A percentile compares a stretch with the other conserved stretches of the same genome.
These are phyloP conservation scores for Drosophila repleta DNA, from an alignment of 1,140 invertebrate genomes.

Conservation along the genomic window DNA sequence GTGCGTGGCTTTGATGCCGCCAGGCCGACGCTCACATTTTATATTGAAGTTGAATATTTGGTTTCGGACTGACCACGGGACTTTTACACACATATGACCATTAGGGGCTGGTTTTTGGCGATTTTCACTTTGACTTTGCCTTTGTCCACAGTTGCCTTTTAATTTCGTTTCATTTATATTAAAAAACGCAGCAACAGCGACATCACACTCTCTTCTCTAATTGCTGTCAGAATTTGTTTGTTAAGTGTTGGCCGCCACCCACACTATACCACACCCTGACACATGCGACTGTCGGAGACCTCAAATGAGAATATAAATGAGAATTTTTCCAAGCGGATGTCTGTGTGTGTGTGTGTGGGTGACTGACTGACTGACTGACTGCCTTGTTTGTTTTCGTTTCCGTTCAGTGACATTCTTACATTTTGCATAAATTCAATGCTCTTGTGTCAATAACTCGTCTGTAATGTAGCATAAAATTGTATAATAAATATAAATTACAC, in stretches of 20 bases:
- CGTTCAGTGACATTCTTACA: background rate
- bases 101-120: constrained; percentile 29
- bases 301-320: constrained; percentile 11
- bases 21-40: constrained; percentile 27
- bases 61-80: constrained; percentile 41
- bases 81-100: constrained; percentile 57
- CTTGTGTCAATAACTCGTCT: constrained; percentile 54
- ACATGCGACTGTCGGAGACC: constrained; percentile 4
- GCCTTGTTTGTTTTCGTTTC: constrained; percentile 12
- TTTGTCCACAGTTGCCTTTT: constrained; percentile 80
- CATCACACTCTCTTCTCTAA: constrained; percentile 45
- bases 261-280: constrained; percentile 41
- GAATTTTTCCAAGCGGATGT: constrained; percentile 15
- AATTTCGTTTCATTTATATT: constrained; percentile 79
- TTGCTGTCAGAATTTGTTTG: constrained; percentile 74
- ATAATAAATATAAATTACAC: constrained; percentile 67
- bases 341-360: background rate
- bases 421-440: constrained; percentile 11
- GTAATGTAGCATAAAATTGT: constrained; percentile 73
- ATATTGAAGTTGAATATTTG: constrained; percentile 41
- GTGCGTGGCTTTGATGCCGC: constrained; percentile 69
- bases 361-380: too few relatives aligned
- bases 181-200: constrained; percentile 39
- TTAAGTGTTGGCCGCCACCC: constrained; percentile 62
- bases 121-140: constrained; percentile 35